Evolutionary conservation across 1,140 invertebrate genomes (phyloP).

Genomic region (Thaumatotibia leucotreta): DNA sequence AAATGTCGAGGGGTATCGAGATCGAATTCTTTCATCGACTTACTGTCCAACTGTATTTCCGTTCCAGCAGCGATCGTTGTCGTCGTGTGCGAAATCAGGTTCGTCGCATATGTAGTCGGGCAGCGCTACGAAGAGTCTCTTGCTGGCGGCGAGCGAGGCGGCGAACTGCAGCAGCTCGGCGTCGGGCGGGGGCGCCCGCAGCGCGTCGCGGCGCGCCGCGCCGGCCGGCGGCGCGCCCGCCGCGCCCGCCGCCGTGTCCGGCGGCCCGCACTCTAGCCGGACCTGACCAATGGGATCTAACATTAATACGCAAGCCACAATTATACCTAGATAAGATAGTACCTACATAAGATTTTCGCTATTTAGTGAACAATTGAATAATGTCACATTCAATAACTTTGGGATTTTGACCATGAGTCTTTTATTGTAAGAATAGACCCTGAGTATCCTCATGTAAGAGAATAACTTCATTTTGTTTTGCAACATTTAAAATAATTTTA

Average conservation of each 20-base stretch:
- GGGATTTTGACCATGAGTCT: too few relatives aligned
- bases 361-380: too few relatives aligned
- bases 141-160: slow-evolving; percentile 80
- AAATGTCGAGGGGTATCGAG: too few relatives aligned
- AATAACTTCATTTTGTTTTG: too few relatives aligned
- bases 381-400: too few relatives aligned
- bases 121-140: slow-evolving; percentile 82
- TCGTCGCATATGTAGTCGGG: slow-evolving; percentile 83
- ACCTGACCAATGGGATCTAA: slow-evolving; percentile 62
- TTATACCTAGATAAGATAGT: too few relatives aligned
- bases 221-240: slow-evolving; percentile 36
- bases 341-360: too few relatives aligned
- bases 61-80: slow-evolving; percentile 85
- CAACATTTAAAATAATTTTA: too few relatives aligned
- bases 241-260: slow-evolving; percentile 53
- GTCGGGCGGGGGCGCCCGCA: slow-evolving; percentile 66
- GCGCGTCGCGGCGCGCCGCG: slow-evolving; percentile 40
- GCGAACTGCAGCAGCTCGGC: slow-evolving; percentile 81
- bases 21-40: too few relatives aligned
- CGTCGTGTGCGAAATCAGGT: slow-evolving; percentile 77
- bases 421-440: too few relatives aligned
- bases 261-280: slow-evolving; percentile 75
- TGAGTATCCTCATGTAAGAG: too few relatives aligned
- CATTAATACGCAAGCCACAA: too few relatives aligned
- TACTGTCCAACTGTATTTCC: slow-evolving; percentile 85